These are phyloP conservation scores for Glossosoma conforme DNA, from an alignment of 1,140 invertebrate species.

Conservation along the genomic window DNA sequence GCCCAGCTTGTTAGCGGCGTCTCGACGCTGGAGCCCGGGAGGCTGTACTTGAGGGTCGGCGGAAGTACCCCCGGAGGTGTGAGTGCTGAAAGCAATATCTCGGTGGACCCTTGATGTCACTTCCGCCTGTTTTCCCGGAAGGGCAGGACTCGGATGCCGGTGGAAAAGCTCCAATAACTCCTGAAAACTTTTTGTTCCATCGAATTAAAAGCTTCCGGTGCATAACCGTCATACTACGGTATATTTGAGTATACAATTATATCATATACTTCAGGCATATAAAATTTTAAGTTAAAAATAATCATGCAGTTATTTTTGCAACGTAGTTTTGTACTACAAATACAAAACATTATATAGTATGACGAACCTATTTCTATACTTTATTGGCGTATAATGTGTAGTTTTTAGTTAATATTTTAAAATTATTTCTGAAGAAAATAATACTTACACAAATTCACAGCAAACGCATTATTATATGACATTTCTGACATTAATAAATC, in stretches of 20 bases:
- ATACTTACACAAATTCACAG: no score
- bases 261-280: no score
- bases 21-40: constrained; percentile 1
- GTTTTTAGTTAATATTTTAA: neutral
- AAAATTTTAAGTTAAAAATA: no score
- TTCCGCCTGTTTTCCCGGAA: constrained; percentile 30
- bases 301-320: no score
- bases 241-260: no score
- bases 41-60: neutral
- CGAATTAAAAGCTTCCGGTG: neutral
- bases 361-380: no score
- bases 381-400: neutral
- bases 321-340: no score
- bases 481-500: no score
- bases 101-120: constrained; percentile 32
- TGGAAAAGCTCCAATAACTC: no score
- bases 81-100: constrained; percentile 31
- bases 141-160: constrained; percentile 18
- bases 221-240: no score
- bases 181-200: neutral
- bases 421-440: neutral
- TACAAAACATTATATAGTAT: no score
- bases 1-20: constrained; percentile 15
- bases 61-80: constrained; percentile 11
- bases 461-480: no score